Evolutionary conservation across 2,888 invertebrate genomes (phyloP), one percentile per base, ranked within the genome.

Genomic region (Amphimallon solstitiale): DNA sequence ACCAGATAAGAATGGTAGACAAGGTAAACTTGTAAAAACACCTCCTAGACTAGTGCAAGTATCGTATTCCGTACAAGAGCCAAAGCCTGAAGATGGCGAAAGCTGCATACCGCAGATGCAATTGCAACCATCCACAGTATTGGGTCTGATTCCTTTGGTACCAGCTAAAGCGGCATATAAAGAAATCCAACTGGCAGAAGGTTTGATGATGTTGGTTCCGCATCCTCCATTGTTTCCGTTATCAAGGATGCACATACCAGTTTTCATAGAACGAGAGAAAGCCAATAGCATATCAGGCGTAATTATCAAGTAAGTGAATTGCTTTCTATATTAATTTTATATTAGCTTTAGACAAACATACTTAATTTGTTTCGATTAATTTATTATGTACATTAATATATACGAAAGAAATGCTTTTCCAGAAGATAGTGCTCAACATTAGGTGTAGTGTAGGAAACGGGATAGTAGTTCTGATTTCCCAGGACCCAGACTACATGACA

Each of bases 191-290:
- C 89, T 94, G 49, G 92, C 92, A 73, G 94, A 95, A 68, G 90
- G 92, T 66, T 86, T 97, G 19, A 92, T 93, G 1, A 89, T 97
- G 72, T 84, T 96, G 65, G 86, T 97, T 61, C 97, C 97, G 0
- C 92, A 95, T 77, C 92, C 92, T 56, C 92, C 95, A 0, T 86
- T 97, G 12, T 95, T 94, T 82, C 96, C 97, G 2, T 90, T 93
- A 78, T 93, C 95, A 34, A 90, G 93, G 76, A 86, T 97, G 74
- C 94, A 97, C 82, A 89, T 97, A 19, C 96, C 97, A 0, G 95
- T 95, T 29, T 94, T 95, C 77, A 87, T 97, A 66, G 89, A 92
- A 60, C 88, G 88, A 73, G 88, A 91, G 64, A 89, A 89, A 74
- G 85, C 88, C 17, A 87, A 87, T 72, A 84, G 87, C 72, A 85